Percentiles rank a stretch among this genome's conserved stretches.
Evolutionary conservation across 2,113 vertebrate species (phyloP).

Genomic region (Heterotilapia buettikoferi): DNA sequence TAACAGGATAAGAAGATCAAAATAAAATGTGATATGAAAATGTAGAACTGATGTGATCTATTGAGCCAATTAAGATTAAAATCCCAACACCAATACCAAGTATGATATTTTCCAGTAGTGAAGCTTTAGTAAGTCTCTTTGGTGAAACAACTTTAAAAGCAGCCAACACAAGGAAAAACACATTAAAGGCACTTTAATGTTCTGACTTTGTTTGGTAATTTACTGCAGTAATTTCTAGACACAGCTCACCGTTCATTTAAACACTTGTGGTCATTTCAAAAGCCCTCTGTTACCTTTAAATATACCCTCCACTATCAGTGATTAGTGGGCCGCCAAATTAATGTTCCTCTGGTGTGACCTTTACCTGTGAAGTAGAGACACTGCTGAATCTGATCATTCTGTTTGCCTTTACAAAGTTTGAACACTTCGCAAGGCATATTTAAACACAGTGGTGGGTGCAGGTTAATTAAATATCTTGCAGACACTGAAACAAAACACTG

Average conservation of each 20-base stretch:
- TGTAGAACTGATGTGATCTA: neutral
- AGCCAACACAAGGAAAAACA: neutral
- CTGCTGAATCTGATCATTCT: neutral
- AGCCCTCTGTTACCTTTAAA: neutral
- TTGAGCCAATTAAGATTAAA: neutral
- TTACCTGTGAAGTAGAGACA: neutral
- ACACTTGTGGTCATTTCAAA: neutral
- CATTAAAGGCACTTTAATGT: neutral
- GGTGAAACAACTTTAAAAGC: neutral
- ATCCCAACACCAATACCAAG: neutral
- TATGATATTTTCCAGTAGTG: neutral
- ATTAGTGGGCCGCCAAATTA: neutral
- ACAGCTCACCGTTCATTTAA: neutral
- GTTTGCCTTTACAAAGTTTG: constrained; percentile 2
- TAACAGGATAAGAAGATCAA: neutral
- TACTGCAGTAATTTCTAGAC: neutral
- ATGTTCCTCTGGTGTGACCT: constrained; percentile 3
- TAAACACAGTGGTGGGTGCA: neutral
- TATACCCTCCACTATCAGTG: neutral
- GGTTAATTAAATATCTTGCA: constrained; percentile 39
- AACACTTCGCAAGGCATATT: neutral
- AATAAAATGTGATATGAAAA: neutral
- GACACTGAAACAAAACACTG: neutral
- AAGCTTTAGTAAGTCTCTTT: neutral
- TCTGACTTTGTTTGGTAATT: neutral